Conservation (phyloP, 2,888 invertebrate species). For the Stenurella melanura region DNA sequence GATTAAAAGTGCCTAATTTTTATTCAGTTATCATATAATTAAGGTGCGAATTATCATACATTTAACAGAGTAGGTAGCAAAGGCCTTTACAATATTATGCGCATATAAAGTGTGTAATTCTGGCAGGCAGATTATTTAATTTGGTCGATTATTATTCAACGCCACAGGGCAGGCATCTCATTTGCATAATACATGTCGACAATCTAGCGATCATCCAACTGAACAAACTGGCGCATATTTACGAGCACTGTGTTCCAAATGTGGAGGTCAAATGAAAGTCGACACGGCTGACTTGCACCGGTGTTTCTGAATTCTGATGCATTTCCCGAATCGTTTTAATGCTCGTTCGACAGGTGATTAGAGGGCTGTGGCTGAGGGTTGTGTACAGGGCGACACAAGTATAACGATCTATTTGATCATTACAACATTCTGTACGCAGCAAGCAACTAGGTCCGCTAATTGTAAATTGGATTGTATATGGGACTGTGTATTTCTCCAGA, state of each 20-base stretch:
- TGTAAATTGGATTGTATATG: too few species aligned
- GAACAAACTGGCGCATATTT: constrained; percentile 19
- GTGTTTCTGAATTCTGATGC: constrained; percentile 1
- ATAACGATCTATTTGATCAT: too few species aligned
- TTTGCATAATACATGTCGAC: constrained; percentile 43
- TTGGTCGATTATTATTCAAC: constrained; percentile 46
- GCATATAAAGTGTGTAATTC: constrained; percentile 47
- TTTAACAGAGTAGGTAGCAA: constrained; percentile 43
- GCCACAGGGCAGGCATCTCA: constrained; percentile 34
- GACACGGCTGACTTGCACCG: not conserved
- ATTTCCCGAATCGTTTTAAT: not conserved
- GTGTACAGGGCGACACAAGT: not conserved
- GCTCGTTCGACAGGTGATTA: not conserved
- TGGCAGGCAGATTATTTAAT: constrained; percentile 48
- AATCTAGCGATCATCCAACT: constrained; percentile 39
- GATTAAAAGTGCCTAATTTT: not conserved
- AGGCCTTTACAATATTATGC: constrained; percentile 43
- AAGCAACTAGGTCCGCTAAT: too few species aligned
- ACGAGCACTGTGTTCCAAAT: constrained; percentile 1
- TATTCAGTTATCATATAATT: not conserved
- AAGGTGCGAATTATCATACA: constrained; percentile 36
- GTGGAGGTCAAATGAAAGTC: constrained; percentile 38
- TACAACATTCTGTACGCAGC: too few species aligned
- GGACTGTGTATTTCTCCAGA: too few species aligned
- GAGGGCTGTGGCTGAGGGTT: not conserved